Conservation (phyloP, 2,797 vertebrate species). For the Melanotaenia maccullochi region DNA sequence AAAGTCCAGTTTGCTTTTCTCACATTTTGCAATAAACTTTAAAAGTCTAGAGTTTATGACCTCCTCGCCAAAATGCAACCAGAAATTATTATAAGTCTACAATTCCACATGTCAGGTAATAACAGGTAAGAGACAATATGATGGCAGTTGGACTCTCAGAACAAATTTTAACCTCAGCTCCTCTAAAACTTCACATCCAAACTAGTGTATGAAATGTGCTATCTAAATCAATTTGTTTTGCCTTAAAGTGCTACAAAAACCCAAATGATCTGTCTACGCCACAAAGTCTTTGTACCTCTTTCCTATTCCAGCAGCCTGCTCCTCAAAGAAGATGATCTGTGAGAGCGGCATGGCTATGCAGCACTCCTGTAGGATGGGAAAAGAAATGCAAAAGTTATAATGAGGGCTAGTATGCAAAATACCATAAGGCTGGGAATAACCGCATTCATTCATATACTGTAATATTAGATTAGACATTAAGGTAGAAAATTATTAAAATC, state of each 20-base stretch:
- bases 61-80: neutral
- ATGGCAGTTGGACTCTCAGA: neutral
- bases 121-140: neutral
- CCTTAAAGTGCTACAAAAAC: neutral
- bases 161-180: neutral
- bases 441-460: neutral
- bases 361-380: conserved; percentile 85
- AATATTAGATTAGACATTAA: neutral
- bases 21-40: too few relatives aligned
- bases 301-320: conserved; percentile 95
- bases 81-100: neutral
- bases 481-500: neutral
- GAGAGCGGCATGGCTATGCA: conserved; percentile 92
- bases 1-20: neutral
- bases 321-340: conserved; percentile 94
- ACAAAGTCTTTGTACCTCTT: conserved; percentile 86
- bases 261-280: neutral
- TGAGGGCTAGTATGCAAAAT: neutral
- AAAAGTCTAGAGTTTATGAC: neutral
- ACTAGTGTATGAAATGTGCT: neutral
- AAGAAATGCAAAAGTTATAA: neutral
- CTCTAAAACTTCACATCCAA: neutral
- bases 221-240: neutral
- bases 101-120: neutral
- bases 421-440: neutral